Evolutionary conservation across 2,797 vertebrate genomes (phyloP).

Genomic region (Acanthiza pusilla): DNA sequence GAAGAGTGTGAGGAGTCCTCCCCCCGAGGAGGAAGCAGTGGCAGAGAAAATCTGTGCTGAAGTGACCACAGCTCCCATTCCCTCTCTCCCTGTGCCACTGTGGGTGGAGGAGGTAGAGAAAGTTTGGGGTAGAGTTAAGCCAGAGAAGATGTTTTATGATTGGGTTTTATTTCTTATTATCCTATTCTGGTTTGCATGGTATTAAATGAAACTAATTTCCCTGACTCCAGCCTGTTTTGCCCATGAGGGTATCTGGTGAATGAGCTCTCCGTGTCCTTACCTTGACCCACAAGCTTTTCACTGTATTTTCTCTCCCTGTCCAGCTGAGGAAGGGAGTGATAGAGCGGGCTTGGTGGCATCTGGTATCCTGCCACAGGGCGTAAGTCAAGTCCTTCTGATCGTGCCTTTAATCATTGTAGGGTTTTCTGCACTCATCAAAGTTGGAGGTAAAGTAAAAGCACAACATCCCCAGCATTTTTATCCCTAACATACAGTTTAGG

Average conservation of each 20-base stretch:
- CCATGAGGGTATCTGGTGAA: neutral
- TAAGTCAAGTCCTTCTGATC: neutral
- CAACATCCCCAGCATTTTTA: neutral
- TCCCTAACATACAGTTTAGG: neutral
- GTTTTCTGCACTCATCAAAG: neutral
- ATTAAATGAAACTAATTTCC: neutral
- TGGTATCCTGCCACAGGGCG: neutral
- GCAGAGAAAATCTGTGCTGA: neutral
- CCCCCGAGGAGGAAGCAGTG: neutral
- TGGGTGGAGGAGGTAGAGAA: neutral
- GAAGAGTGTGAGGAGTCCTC: neutral
- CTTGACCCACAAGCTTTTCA: neutral
- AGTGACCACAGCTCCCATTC: neutral
- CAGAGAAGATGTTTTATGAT: accelerated
- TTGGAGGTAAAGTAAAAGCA: neutral
- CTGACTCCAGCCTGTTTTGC: neutral
- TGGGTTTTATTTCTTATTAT: neutral
- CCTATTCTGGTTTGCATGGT: neutral
- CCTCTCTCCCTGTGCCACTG: too few relatives aligned
- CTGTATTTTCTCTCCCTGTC: neutral
- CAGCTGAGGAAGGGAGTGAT: neutral
- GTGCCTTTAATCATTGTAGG: neutral
- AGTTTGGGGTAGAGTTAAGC: neutral
- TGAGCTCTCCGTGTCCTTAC: neutral
- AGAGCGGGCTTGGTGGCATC: neutral